Base-by-base conservation (phyloP, 2,797 vertebrate genomes). In the Dendrocincla tyrannina region DNA sequence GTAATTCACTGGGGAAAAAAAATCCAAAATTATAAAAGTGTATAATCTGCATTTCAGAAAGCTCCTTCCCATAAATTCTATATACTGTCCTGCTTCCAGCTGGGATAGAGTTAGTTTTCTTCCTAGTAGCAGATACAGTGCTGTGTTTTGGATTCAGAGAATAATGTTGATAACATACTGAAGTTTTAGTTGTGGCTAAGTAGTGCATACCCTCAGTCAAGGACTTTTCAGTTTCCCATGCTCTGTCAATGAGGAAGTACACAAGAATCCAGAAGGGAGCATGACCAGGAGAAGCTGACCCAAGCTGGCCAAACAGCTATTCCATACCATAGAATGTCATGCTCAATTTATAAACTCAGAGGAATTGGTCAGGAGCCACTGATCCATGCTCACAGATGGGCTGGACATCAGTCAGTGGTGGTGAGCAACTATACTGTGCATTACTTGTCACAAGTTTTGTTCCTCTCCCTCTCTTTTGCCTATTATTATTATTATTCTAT, bases 201-300 rank as follows among this genome's bases (percentile, higher is more conserved):
- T 0, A 33, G 37, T 1, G 1, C 17, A 25, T 39, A 58, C 4
- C 13, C 8, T 13, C 4, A 33, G 14, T 8, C 64, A 70, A 63
- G 50, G 64, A 39, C 58, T 64, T 70, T 13, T 4, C 50, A 56
- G n/a, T 39, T 58, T 64, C 28, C 58, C 42, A 17, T 7, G 50
- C 24, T 22, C n/a, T 58, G 24, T 17, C 50, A 70, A 24, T 0
- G 2, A 0, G 0, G 28, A 64, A 12, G 24, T 33, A 47, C 28
- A 70, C 13, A 30, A 44, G 35, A 56, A 77, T n/a, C 20, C n/a
- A 39, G 14, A n/a, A 77, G 24, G 20, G 3, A 64, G 9, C 13
- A 33, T 0, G 2, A 37, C 24, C 64, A 83, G 16, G 16, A 63
- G 13, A 30, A 30, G n/a, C 42, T 39, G 64, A 33, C 44, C 28